Percentiles rank a stretch among this genome's conserved stretches.
Conservation (phyloP, 2,888 invertebrate species). For the Poecilobothrus nobilitatus region DNA sequence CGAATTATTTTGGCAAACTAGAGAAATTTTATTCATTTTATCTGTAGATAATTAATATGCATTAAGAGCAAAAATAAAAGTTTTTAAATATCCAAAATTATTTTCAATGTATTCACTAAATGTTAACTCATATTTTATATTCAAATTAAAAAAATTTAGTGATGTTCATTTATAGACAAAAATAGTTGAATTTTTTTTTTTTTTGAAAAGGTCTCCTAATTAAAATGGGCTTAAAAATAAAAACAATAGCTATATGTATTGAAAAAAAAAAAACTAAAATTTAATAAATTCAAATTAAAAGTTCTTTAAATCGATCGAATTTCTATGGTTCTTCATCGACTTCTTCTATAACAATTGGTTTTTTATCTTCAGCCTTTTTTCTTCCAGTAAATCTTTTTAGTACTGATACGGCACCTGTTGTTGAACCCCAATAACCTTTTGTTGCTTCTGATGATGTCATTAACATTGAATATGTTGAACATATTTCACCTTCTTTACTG, state of each 20-base stretch:
- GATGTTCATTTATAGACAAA: too few species aligned
- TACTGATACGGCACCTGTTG: slow-evolving; percentile 43
- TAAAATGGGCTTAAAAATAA: too few species aligned
- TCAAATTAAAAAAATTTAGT: too few species aligned
- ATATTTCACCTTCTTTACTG: slow-evolving; percentile 62
- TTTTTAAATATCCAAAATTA: not conserved
- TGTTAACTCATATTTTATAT: too few species aligned
- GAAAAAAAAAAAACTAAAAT: not conserved
- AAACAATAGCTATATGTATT: too few species aligned
- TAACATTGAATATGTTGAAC: slow-evolving; percentile 54
- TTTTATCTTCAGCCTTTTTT: slow-evolving; percentile 35
- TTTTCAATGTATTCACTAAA: not conserved
- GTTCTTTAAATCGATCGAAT: not conserved
- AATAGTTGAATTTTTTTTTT: too few species aligned
- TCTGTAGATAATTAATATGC: too few species aligned
- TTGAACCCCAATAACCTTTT: slow-evolving; percentile 54
- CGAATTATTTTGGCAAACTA: too few species aligned
- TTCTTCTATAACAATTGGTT: slow-evolving; percentile 36
- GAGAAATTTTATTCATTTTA: too few species aligned
- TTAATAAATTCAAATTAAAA: not conserved
- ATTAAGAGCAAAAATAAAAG: too few species aligned
- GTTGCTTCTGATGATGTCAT: slow-evolving; percentile 57
- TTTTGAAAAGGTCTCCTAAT: too few species aligned
- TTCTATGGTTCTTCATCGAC: slow-evolving; percentile 27
- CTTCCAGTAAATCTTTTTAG: slow-evolving; percentile 36